Percentiles rank a stretch among this genome's conserved stretches.
phyloP scores from a whole-genome alignment of 2,113 vertebrate genomes.

The Sebastes fasciatus region DNA sequence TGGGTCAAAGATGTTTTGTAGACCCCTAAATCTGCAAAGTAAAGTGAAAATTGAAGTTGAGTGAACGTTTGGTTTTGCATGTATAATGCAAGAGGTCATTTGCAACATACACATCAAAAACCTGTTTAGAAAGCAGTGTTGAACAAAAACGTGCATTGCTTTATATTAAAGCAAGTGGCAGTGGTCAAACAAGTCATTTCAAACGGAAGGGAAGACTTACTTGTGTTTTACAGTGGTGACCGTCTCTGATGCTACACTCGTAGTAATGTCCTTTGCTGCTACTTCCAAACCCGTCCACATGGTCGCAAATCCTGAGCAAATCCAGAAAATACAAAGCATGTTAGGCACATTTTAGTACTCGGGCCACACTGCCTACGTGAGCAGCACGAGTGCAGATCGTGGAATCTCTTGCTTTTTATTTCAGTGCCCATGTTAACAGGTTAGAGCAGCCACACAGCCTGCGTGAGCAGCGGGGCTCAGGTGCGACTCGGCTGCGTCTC shows the following conservation, averaged over 20 bases:
- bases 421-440: too few relatives aligned
- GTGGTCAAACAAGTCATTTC: background rate
- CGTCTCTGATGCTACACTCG: conserved; percentile 92
- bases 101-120: conserved; percentile 30
- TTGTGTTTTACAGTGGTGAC: conserved; percentile 95
- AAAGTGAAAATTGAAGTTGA: conserved; percentile 73
- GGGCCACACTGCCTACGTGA: too few relatives aligned
- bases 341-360: background rate
- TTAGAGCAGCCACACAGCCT: too few relatives aligned
- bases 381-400: too few relatives aligned
- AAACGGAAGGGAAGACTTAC: conserved; percentile 82
- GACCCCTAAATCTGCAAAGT: conserved; percentile 87
- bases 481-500: too few relatives aligned
- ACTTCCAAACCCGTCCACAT: conserved; percentile 97
- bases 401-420: too few relatives aligned
- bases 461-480: too few relatives aligned
- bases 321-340: background rate
- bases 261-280: conserved; percentile 93
- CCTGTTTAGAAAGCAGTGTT: conserved; percentile 21
- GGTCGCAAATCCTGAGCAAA: conserved; percentile 91
- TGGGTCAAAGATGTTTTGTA: conserved; percentile 78
- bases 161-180: conserved; percentile 12
- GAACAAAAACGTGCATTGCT: background rate
- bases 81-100: conserved; percentile 26
- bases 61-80: conserved; percentile 46